Base-by-base conservation (phyloP, 2,888 invertebrate species). In the Desoria tigrina region DNA sequence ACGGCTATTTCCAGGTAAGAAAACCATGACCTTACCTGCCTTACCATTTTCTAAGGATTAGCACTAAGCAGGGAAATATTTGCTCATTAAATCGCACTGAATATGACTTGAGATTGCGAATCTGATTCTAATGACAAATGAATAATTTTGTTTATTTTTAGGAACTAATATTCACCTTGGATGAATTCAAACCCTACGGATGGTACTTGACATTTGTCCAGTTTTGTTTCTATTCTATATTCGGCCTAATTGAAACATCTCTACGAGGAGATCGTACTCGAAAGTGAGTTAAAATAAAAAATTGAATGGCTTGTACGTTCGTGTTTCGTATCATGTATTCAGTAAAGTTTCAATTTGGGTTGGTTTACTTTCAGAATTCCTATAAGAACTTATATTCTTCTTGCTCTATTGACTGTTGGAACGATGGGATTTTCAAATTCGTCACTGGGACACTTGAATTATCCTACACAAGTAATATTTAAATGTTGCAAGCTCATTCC, bases 401-500 rank as follows among this genome's bases (percentile, higher is more conserved):
- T 97, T 69, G 95, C 95, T 50, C 84, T 90, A 1, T 82, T 96
- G 55, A 95, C 96, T 0, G 84, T 97, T 18, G 94, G 93, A 2
- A 97, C 97, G 1, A 97, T 98, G 94, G 93, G 95, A 0, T 85
- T 96, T 70, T 96, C 96, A 1, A 98, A 98, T 81, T 87, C 94
- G 2, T 93, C 96, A 1, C 84, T 97, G 14, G 94, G 92, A 56
- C 95, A 94, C 80, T 83, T 98, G 14, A 98, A 97, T 81, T 98
- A 96, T 81, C 96, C 97, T 0, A 97, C 96, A 0, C 77, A 82
- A 80, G 88, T 97, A 49, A 96, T 97, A 77, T 98, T 98, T 79
- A 97, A 97, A 80, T 95, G 95, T 79, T 98, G 97, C 81, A 98
- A 98, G 80, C 84, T 97, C 0, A 93, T 97, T 77, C 97, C 97